Conservation (phyloP, 1,140 invertebrate genomes). For the Venturia canescens region DNA sequence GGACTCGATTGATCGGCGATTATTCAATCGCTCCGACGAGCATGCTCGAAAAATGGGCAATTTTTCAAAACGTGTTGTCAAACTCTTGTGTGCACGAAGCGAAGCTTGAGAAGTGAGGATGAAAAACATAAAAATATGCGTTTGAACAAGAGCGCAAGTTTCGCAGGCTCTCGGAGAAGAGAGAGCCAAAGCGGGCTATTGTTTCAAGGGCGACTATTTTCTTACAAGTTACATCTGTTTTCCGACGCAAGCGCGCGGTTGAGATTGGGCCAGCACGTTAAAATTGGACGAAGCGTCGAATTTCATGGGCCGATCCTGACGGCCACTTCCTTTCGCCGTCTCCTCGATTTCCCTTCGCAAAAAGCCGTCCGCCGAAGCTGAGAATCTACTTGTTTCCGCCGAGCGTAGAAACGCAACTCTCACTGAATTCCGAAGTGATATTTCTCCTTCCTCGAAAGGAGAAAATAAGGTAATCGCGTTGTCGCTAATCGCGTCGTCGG, state of each 20-base stretch:
- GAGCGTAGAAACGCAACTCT: background rate
- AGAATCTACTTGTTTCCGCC: background rate
- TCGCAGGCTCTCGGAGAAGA: background rate
- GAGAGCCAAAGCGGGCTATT: conserved; percentile 42
- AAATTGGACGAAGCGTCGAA: background rate
- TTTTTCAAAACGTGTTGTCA: too few relatives aligned
- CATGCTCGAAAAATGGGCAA: too few relatives aligned
- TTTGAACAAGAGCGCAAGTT: background rate
- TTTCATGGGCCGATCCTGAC: background rate
- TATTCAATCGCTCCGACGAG: too few relatives aligned
- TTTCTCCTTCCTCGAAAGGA: background rate
- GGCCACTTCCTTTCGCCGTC: background rate
- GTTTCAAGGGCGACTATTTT: conserved; percentile 43
- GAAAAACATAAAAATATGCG: background rate
- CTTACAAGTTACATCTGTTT: conserved; percentile 50
- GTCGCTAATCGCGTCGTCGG: conserved; percentile 5
- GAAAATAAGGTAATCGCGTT: background rate
- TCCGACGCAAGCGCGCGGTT: background rate
- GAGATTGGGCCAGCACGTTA: background rate
- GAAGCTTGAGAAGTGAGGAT: too few relatives aligned
- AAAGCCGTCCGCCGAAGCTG: background rate
- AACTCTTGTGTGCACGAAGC: too few relatives aligned
- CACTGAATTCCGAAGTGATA: too few relatives aligned
- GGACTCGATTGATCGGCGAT: too few relatives aligned
- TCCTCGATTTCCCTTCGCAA: background rate